phyloP scores from a whole-genome alignment of 2,113 vertebrate genomes.

The Phylloscopus whistleri region DNA sequence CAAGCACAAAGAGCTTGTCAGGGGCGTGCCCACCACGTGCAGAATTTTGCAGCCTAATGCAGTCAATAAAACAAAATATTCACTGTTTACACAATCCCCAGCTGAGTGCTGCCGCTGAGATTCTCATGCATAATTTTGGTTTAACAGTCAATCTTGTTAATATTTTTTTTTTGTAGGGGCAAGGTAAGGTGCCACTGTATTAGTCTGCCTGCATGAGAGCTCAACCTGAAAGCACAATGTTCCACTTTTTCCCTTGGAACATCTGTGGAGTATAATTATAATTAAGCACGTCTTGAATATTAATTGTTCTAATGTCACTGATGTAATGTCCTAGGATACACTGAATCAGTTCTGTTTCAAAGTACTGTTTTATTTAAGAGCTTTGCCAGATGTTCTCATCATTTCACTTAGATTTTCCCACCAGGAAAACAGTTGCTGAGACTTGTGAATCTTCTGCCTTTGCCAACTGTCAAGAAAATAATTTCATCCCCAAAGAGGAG shows the following conservation, averaged over 20 bases:
- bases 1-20: not conserved
- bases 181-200: not conserved
- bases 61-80: not conserved
- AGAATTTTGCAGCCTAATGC: not conserved
- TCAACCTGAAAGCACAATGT: slow-evolving; percentile 31
- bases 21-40: not conserved
- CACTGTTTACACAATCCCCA: not conserved
- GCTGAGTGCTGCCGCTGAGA: not conserved
- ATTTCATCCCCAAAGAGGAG: slow-evolving; percentile 39
- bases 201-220: slow-evolving; percentile 32
- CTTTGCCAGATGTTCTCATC: slow-evolving; percentile 65
- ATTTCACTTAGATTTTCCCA: slow-evolving; percentile 64
- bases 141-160: not conserved
- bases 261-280: slow-evolving; percentile 65
- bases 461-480: slow-evolving; percentile 58
- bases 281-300: slow-evolving; percentile 66
- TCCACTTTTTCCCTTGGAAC: slow-evolving; percentile 35
- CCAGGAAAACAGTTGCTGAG: slow-evolving; percentile 66
- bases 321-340: slow-evolving; percentile 55
- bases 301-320: slow-evolving; percentile 66
- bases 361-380: slow-evolving; percentile 64
- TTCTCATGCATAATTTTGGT: not conserved
- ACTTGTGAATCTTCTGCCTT: slow-evolving; percentile 45
- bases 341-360: slow-evolving; percentile 53
- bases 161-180: not conserved